Evolutionary conservation across 2,888 invertebrate species (phyloP), one percentile per base, ranked within the genome.

Genomic region (Anthophora plumipes): DNA sequence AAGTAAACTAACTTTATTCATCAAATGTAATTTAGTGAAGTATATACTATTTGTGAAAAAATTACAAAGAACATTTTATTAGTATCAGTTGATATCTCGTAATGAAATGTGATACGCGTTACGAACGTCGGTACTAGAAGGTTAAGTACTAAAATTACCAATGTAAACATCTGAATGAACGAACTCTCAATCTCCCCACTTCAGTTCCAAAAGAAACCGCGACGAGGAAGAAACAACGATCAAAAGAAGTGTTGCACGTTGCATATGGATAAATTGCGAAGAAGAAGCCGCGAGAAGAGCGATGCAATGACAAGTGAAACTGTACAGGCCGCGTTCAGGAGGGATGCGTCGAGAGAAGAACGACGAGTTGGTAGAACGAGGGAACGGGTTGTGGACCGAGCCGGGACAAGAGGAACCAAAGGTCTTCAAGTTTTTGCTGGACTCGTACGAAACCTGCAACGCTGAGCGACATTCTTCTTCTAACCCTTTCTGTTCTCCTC

Each of bases 361-460:
- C 61, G 70, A 75, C 67, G 71, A 55, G 68, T 46, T 59, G 14
- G 17, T 9, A 39, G 59, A 50, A 55, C 41, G 55, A 52, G 67
- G 9, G 71, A 82, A 84, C 77, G 84, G 55, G 79, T 79, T 74
- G 67, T 37, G 50, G 37, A 66, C 25, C 52, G 71, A 52, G 60
- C 54, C 70, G 57, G 75, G 75, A 80, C 86, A 74, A 76, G 80
- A 86, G 85, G 78, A 80, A 80, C 88, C 77, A 88, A 88, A 86
- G 87, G 86, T 88, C 88, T 88, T 86, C 88, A 86, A 86, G 87
- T 87, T 87, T 87, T 87, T 87, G 88, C 67, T 9, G 57, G 54
- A 48, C 64, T 60, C 68, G 61, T 82, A 84, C 88, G 79, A 87
- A 84, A 85, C 77, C 84, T 72, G 84, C 76, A 66, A 85, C 85